Base-by-base conservation (phyloP, 2,888 invertebrate genomes). In the Drosophila mettleri region DNA sequence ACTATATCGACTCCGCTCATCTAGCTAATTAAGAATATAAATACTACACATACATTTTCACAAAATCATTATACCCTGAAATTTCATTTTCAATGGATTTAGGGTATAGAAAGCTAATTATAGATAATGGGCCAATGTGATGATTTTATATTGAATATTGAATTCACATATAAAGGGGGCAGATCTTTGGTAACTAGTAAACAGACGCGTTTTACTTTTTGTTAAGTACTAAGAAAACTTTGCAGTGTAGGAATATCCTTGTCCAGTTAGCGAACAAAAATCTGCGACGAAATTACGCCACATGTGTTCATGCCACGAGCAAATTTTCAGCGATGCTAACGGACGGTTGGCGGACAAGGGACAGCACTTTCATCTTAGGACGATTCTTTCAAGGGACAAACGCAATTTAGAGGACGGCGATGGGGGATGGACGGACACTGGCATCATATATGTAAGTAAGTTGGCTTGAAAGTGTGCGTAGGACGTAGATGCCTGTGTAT, bases 261-360 rank as follows among this genome's bases (percentile, higher is more conserved):
- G 89, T 82, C 89, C 89, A 84, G 89, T 83, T 89, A 81, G 86
- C 74, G 88, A 81, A 81, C 81, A 74, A 87, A 85, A 89, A 87
- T 85, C 86, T 89, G 88, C 89, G 83, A 89, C 88, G 86, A 89
- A 89, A 89, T 89, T 85, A 86, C 90, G 83, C 90, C 90, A 89
- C 90, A 88, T 89, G 89, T 89, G 90, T 80, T 86, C 86, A 79
- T 85, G 89, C 88, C 88, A 89, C 77, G 86, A 87, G 88, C 86
- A 89, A 86, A 82, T 87, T 89, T 82, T 83, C 77, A 89, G 89
- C 89, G 86, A 74, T 85, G 85, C 86, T 78, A 78, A 84, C 80
- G 84, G 83, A 80, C 82, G 63, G 80, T 60, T 68, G 84, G 76
- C 78, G 86, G 84, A 81, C 87, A 85, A 72, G 79, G 89, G 85